Evolutionary conservation across 1,140 invertebrate species (phyloP).

Genomic region (Gryon sp.): DNA sequence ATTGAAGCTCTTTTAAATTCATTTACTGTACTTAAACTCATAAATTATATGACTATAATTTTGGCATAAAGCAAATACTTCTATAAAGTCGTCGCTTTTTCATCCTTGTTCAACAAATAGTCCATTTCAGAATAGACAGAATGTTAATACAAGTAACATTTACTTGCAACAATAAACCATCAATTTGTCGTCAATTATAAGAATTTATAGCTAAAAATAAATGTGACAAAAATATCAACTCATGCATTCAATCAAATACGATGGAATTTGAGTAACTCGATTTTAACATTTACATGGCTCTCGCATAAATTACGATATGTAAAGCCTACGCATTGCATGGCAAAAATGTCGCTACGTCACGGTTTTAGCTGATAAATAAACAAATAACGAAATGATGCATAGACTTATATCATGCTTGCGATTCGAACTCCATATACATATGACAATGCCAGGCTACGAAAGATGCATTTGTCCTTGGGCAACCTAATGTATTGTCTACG

Average conservation of each 20-base stretch:
- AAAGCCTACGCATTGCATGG: constrained; percentile 17
- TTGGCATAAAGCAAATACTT: no score
- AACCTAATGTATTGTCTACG: constrained; percentile 59
- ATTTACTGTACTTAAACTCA: no score
- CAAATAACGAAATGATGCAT: constrained; percentile 53
- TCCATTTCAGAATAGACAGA: no score
- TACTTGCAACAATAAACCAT: no score
- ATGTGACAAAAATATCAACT: background rate
- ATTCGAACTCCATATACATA: constrained; percentile 46
- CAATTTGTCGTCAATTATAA: no score
- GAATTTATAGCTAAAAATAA: no score
- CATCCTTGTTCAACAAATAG: no score
- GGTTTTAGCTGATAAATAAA: constrained; percentile 44
- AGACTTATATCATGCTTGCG: constrained; percentile 29
- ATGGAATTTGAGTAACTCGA: constrained; percentile 24
- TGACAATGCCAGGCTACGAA: constrained; percentile 55
- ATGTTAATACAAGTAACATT: no score
- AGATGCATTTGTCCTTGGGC: constrained; percentile 53
- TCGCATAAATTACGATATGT: constrained; percentile 16
- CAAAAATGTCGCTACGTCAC: constrained; percentile 20
- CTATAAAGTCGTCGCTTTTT: no score
- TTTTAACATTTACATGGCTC: constrained; percentile 13
- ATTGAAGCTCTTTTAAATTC: no score
- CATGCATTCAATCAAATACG: background rate
- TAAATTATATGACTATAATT: no score